Conservation (phyloP, 2,888 invertebrate species). For the Drosophila picticornis region DNA sequence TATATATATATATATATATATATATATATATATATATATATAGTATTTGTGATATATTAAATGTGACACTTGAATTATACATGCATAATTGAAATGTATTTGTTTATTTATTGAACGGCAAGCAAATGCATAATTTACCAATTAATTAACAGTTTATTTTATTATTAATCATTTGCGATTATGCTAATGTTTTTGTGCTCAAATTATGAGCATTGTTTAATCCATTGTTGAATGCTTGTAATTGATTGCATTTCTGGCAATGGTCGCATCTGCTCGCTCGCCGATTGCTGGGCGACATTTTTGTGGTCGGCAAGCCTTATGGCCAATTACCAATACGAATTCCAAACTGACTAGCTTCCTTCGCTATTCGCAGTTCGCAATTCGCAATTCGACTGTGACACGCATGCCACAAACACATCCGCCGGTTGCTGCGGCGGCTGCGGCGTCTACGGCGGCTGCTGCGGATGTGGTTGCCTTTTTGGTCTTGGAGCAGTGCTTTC, state of each 20-base stretch:
- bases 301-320: not conserved
- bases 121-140: constrained; percentile 21
- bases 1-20: too few species aligned
- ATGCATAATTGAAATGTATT: not conserved
- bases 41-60: too few species aligned
- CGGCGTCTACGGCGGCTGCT: too few species aligned
- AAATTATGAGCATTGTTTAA: constrained; percentile 7
- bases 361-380: not conserved
- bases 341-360: constrained; percentile 47
- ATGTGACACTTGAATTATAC: not conserved
- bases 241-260: constrained; percentile 28
- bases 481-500: not conserved
- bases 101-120: not conserved
- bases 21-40: too few species aligned
- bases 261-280: not conserved
- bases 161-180: constrained; percentile 22
- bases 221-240: constrained; percentile 29
- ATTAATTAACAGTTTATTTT: constrained; percentile 13
- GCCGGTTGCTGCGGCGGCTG: constrained; percentile 42
- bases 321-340: constrained; percentile 50
- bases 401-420: constrained; percentile 59
- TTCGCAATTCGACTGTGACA: constrained; percentile 25
- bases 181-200: not conserved
- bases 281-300: constrained; percentile 3
- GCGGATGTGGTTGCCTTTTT: not conserved